A percentile compares a stretch with the other conserved stretches of the same genome.
Evolutionary conservation across 2,888 invertebrate genomes (phyloP).

Genomic region (Phasia obesa): DNA sequence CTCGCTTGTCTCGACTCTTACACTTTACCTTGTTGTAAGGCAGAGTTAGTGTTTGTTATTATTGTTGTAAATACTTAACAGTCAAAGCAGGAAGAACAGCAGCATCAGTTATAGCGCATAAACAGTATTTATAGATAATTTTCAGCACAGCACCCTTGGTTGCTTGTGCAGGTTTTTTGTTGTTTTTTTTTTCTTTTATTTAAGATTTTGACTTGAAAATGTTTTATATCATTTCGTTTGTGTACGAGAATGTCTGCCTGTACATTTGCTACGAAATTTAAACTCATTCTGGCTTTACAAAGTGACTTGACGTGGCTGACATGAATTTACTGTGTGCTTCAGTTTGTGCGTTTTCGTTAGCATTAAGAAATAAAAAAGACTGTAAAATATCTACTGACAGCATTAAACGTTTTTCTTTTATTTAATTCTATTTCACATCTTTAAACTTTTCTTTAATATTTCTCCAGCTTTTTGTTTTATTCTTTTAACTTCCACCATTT

Average conservation of each 20-base stretch:
- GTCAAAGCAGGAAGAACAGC: slow-evolving; percentile 50
- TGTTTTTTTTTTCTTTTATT: background rate
- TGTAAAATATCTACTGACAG: slow-evolving; percentile 70
- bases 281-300: slow-evolving; percentile 46
- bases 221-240: slow-evolving; percentile 55
- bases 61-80: slow-evolving; percentile 48
- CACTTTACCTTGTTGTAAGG: slow-evolving; percentile 45
- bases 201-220: slow-evolving; percentile 47
- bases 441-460: background rate
- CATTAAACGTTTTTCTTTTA: slow-evolving; percentile 63
- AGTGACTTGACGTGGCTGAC: slow-evolving; percentile 47
- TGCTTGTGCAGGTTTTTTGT: background rate
- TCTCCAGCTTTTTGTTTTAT: slow-evolving; percentile 34
- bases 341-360: slow-evolving; percentile 20
- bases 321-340: slow-evolving; percentile 9
- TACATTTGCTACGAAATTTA: slow-evolving; percentile 30
- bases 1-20: slow-evolving; percentile 74
- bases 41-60: slow-evolving; percentile 1
- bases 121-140: slow-evolving; percentile 49
- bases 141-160: slow-evolving; percentile 42
- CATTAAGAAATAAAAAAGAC: background rate
- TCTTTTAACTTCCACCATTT: slow-evolving; percentile 8
- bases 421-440: slow-evolving; percentile 43
- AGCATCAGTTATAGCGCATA: slow-evolving; percentile 32
- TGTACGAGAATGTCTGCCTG: slow-evolving; percentile 37